A percentile compares a stretch with the other conserved stretches of the same genome.
phyloP scores from a whole-genome alignment of 2,797 vertebrate species.

The Spinus pinus region DNA sequence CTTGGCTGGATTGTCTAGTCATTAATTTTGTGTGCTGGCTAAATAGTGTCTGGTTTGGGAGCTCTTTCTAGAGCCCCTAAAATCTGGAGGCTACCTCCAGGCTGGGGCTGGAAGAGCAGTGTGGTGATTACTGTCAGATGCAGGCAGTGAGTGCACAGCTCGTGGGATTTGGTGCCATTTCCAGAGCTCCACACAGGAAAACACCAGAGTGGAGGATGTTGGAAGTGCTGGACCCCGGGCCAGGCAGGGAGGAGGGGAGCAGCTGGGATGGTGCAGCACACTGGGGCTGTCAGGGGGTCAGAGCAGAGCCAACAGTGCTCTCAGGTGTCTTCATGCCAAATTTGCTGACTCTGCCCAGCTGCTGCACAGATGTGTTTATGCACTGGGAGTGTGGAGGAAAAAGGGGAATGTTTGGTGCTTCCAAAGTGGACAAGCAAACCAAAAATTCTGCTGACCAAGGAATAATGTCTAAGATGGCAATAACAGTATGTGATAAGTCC shows the following conservation, averaged over 20 bases:
- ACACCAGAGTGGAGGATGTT: accelerated
- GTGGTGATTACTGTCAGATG: neutral
- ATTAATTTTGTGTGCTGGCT: neutral
- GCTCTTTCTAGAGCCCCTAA: neutral
- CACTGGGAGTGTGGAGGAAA: neutral
- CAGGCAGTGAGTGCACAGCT: neutral
- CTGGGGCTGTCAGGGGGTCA: neutral
- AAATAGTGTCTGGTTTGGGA: neutral
- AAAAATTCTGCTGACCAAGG: neutral
- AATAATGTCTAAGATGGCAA: neutral
- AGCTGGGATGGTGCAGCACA: accelerated
- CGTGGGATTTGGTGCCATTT: neutral
- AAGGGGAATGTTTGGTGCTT: neutral
- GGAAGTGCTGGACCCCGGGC: accelerated
- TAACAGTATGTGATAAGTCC: neutral
- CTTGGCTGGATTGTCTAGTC: neutral
- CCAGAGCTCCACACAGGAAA: neutral
- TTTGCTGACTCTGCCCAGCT: neutral
- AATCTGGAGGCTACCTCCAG: neutral
- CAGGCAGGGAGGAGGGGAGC: neutral
- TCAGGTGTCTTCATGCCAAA: accelerated
- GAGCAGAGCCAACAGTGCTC: neutral
- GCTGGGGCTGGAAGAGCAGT: neutral
- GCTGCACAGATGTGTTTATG: neutral
- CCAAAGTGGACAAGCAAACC: neutral